phyloP scores from a whole-genome alignment of 2,888 invertebrate species.

The Eupithecia insigniata region DNA sequence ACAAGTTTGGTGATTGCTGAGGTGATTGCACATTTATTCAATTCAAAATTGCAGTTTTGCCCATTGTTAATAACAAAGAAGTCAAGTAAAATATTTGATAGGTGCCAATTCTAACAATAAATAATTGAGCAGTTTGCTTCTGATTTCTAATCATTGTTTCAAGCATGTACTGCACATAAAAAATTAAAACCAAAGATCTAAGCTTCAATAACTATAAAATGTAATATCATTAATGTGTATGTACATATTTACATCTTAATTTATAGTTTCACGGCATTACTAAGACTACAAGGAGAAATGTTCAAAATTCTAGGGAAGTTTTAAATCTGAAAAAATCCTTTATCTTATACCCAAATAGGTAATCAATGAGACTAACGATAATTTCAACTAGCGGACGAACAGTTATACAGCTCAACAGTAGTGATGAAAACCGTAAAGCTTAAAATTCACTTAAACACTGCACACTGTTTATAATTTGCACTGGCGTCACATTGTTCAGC shows the following conservation, averaged over 20 bases:
- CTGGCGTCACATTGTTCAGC: constrained; percentile 57
- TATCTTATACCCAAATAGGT: constrained; percentile 53
- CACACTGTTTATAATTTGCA: constrained; percentile 44
- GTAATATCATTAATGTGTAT: constrained; percentile 78
- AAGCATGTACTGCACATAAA: constrained; percentile 33
- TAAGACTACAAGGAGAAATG: constrained; percentile 62
- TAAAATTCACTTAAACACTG: constrained; percentile 53
- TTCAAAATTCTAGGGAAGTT: constrained; percentile 56
- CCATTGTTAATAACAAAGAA: constrained; percentile 42
- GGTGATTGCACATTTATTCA: constrained; percentile 49
- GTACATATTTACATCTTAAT: constrained; percentile 83
- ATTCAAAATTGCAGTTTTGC: constrained; percentile 53
- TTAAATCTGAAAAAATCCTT: constrained; percentile 52
- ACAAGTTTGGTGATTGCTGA: constrained; percentile 38
- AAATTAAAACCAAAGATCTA: constrained; percentile 59
- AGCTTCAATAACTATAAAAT: constrained; percentile 65
- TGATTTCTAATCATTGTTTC: constrained; percentile 11
- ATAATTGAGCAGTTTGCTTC: constrained; percentile 49
- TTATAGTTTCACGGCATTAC: constrained; percentile 60
- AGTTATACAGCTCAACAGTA: constrained; percentile 65
- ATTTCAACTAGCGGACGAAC: constrained; percentile 71
- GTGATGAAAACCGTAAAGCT: constrained; percentile 48
- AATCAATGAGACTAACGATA: constrained; percentile 59
- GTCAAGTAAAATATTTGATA: too few relatives aligned
- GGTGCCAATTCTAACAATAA: constrained; percentile 52